Evolutionary conservation across 2,888 invertebrate species (phyloP), one percentile per base, ranked within the genome.

Genomic region (Pseudeuparius sepicola): DNA sequence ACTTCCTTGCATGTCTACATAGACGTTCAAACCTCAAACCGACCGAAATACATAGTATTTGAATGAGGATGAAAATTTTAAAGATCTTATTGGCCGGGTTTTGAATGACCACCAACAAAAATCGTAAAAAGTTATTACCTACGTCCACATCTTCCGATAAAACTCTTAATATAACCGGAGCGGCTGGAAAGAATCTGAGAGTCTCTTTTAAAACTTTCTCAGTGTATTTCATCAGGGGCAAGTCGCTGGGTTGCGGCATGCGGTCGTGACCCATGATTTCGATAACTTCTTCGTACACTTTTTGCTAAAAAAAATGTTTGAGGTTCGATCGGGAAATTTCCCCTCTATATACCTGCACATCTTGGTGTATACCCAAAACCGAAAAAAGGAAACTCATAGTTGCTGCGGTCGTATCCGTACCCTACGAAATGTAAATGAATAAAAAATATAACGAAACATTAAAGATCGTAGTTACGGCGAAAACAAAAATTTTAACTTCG

Each of bases 151-250:
- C 47, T 14, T 45, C 42, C 7, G 24, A 24, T 2, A 46, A 3
- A 5, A 25, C 12, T 29, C 49, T 40, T 4, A 29, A 16, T 7
- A 45, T 40, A 3, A 41, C 24, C 2, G 46, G 37, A 3, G 36
- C 48, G 5, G 46, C 39, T 10, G 51, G 51, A 39, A 51, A 50
- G 9, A 51, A 29, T 14, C 51, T 43, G 18, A 49, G 23, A 5
- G 44, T 45, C 41, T 51, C 51, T 34, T 48, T 50, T 5, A 51
- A 48, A 1, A 49, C 47, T 17, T 46, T 43, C 24, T 51, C 51
- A 9, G 45, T 41, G 33, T 48, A 51, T 24, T 40, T 40, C 39
- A 51, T 10, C 26, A 41, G 24, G 2, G 42, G 39, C 10, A 51
- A 34, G 32, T 51, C 49, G 4, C 36, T 18, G 5, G 36, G 13